A percentile compares a stretch with the other conserved stretches of the same genome.
These are phyloP conservation scores for Notolabrus celidotus DNA, from an alignment of 2,797 vertebrate species.

Conservation along the genomic window DNA sequence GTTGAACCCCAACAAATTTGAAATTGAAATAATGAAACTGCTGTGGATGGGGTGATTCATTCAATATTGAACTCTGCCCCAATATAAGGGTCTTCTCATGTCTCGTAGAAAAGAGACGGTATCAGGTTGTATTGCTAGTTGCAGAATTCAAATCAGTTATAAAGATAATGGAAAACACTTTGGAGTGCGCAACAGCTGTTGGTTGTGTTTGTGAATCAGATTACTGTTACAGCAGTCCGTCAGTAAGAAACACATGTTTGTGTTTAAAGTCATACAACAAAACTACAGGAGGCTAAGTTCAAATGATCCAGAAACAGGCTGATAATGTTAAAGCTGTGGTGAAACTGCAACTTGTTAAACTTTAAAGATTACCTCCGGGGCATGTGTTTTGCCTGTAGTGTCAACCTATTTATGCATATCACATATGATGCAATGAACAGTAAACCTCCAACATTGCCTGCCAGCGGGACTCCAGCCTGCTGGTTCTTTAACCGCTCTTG, in stretches of 20 bases:
- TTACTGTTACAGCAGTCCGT: neutral
- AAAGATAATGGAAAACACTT: neutral
- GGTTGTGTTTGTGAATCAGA: neutral
- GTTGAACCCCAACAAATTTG: neutral
- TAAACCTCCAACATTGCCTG: slow-evolving; percentile 29
- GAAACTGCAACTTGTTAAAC: slow-evolving; percentile 20
- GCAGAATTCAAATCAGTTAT: neutral
- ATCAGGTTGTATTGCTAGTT: neutral
- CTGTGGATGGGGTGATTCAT: neutral
- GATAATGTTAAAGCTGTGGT: slow-evolving; percentile 6
- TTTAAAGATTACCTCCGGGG: slow-evolving; percentile 7
- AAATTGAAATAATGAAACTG: neutral
- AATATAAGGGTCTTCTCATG: neutral
- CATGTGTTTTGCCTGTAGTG: slow-evolving; percentile 13
- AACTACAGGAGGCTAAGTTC: neutral
- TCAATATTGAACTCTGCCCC: neutral
- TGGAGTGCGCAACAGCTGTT: neutral
- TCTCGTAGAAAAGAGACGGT: neutral
- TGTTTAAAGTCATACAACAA: slow-evolving; percentile 1
- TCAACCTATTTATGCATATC: slow-evolving; percentile 17
- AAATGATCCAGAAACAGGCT: neutral
- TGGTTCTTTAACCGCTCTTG: slow-evolving; percentile 38
- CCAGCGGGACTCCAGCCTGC: slow-evolving; percentile 5
- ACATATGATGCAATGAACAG: slow-evolving; percentile 51
- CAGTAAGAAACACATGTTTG: slow-evolving; percentile 4